phyloP scores from a whole-genome alignment of 2,113 vertebrate genomes.

The Chaetura pelagica region DNA sequence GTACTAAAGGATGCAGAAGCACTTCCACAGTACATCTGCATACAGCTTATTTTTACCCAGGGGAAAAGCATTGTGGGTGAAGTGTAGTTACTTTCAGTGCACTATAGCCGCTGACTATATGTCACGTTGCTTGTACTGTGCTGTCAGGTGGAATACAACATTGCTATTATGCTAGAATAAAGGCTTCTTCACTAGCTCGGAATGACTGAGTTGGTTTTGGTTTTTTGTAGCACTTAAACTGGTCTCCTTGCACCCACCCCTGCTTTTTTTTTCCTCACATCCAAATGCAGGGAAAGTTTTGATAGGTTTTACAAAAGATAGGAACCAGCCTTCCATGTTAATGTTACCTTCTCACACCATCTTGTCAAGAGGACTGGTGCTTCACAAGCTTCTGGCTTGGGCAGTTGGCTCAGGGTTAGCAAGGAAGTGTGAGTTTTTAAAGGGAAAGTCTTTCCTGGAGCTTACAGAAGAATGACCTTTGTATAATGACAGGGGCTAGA shows the following conservation, averaged over 20 bases:
- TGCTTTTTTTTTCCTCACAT: not conserved
- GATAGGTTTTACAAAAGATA: not conserved
- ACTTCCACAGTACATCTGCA: not conserved
- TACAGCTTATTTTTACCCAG: slow-evolving; percentile 6
- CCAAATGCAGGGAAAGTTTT: not conserved
- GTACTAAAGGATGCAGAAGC: not conserved
- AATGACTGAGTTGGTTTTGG: not conserved
- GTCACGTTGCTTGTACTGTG: not conserved
- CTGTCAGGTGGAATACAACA: slow-evolving; percentile 26
- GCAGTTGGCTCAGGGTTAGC: not conserved
- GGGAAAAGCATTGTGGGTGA: not conserved
- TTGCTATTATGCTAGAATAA: not conserved
- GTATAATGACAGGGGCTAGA: not conserved
- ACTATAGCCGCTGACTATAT: not conserved
- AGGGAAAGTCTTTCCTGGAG: not conserved
- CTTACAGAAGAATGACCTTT: not conserved
- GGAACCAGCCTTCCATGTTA: not conserved
- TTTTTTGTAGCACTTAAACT: not conserved
- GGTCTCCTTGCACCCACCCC: not conserved
- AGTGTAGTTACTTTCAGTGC: not conserved
- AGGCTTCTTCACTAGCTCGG: not conserved
- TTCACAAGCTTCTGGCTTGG: not conserved
- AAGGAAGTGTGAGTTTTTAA: not conserved
- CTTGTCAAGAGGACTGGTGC: not conserved
- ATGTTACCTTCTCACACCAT: rapidly evolving